Evolutionary conservation across 2,113 vertebrate genomes (phyloP), one percentile per base, ranked within the genome.

Genomic region (Parotia lawesii): DNA sequence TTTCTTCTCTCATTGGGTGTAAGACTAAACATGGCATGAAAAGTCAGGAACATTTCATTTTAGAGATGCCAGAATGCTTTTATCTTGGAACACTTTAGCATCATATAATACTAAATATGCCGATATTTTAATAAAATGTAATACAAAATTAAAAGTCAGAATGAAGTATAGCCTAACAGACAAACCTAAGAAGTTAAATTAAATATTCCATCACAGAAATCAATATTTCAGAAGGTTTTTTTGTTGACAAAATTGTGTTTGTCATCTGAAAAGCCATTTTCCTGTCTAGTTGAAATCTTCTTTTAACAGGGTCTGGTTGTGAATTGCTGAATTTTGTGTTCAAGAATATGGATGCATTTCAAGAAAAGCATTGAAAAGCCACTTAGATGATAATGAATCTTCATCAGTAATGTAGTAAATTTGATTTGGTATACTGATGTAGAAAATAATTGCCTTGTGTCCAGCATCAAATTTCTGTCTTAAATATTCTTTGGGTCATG

Each of bases 211-310:
- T 85, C 25, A 70, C 76, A 29, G 72, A 85, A 93, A 80, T 71
- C 27, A 64, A 10, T 92, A 74, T 83, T 95, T 77, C 19, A 56
- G 70, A 80, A 95, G 38, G 20, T 54, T 94, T 57, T 48, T 15
- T 25, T 95, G 80, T 92, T 93, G 79, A 64, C 62, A 56, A 86
- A 88, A 81, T 71, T 66, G 10, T 56, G 50, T 73, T 87, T 96
- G 78, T 74, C 12, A 58, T 69, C 42, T 76, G 66, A 93, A 85
- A 78, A 71, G 10, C 18, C 33, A 28, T 60, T 66, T 79, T 45
- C 5, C 6, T 25, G 3, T 74, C 40, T 61, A 40, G 62, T 9
- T 57, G 53, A 75, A 85, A 28, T 74, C 33, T 12, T 76, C 38
- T 88, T 84, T 81, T 82, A 82, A 65, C 23, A 48, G 37, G 1